Percentiles rank a stretch among this genome's conserved stretches.
Evolutionary conservation across 2,797 vertebrate species (phyloP).

Genomic region (Xyrichtys novacula): DNA sequence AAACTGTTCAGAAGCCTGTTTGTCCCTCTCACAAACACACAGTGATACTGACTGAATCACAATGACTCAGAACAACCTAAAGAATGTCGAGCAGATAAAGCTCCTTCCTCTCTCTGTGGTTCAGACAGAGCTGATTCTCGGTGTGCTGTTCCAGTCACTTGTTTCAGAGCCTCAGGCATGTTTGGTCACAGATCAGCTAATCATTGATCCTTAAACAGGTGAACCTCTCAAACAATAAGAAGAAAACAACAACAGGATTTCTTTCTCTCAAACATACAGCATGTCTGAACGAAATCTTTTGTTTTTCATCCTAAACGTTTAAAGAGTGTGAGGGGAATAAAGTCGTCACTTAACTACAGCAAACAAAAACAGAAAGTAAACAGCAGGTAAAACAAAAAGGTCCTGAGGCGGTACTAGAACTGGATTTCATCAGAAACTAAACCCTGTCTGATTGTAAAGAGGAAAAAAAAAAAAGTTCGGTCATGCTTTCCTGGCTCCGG

Average conservation of each 20-base stretch:
- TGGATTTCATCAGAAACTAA: constrained; percentile 41
- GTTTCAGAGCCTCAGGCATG: constrained; percentile 10
- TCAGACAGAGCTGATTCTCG: background rate
- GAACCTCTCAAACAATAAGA: background rate
- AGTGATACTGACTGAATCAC: background rate
- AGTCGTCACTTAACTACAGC: background rate
- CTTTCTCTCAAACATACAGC: background rate
- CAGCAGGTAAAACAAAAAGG: background rate
- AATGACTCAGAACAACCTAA: background rate
- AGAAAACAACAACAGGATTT: background rate
- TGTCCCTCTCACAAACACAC: background rate
- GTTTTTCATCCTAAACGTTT: background rate
- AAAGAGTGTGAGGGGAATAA: no score
- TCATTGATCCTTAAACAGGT: constrained; percentile 38
- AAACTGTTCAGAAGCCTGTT: background rate
- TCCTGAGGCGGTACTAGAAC: constrained; percentile 14
- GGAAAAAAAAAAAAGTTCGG: background rate
- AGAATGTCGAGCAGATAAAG: background rate
- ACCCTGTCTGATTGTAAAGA: constrained; percentile 9
- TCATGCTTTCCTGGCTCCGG: constrained; percentile 52
- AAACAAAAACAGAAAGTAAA: background rate
- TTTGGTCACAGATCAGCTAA: constrained; percentile 40
- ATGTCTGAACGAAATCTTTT: background rate
- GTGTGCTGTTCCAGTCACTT: constrained; percentile 36
- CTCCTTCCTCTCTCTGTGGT: background rate